Evolutionary conservation across 2,797 vertebrate species (phyloP).

Genomic region (Periparus ater): DNA sequence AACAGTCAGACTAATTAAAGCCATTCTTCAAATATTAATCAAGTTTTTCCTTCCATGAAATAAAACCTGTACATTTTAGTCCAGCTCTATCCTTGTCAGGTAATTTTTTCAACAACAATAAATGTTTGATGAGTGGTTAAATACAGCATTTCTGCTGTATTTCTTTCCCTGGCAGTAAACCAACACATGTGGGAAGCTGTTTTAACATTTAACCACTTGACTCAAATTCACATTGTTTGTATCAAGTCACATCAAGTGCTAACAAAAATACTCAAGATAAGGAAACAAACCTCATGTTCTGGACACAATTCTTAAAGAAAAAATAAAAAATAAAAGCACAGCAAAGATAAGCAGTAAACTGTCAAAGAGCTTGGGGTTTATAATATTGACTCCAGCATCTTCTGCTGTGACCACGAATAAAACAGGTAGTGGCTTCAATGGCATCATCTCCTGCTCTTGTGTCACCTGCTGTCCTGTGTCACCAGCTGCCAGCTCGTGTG

Average conservation of each 20-base stretch:
- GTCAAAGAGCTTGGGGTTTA: background rate
- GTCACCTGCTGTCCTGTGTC: background rate
- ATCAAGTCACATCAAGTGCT: background rate
- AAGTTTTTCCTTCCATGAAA: background rate
- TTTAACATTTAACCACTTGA: conserved; percentile 16
- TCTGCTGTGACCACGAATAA: background rate
- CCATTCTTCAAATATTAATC: conserved; percentile 39
- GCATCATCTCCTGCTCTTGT: background rate
- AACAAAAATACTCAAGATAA: background rate
- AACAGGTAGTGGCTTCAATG: background rate
- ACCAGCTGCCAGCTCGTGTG: background rate
- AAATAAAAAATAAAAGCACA: background rate
- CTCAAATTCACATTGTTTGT: background rate
- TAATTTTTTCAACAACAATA: conserved; percentile 34
- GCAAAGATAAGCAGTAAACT: background rate
- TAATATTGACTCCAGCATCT: background rate
- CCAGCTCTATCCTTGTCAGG: background rate
- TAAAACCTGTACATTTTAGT: conserved; percentile 3
- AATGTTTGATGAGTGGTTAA: conserved; percentile 26
- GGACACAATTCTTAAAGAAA: background rate
- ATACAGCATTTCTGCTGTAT: background rate
- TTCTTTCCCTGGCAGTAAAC: background rate
- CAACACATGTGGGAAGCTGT: background rate
- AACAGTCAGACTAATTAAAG: conserved; percentile 56
- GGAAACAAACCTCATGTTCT: background rate